Conservation (phyloP, 2,113 vertebrate species). For the Pygoscelis adeliae region DNA sequence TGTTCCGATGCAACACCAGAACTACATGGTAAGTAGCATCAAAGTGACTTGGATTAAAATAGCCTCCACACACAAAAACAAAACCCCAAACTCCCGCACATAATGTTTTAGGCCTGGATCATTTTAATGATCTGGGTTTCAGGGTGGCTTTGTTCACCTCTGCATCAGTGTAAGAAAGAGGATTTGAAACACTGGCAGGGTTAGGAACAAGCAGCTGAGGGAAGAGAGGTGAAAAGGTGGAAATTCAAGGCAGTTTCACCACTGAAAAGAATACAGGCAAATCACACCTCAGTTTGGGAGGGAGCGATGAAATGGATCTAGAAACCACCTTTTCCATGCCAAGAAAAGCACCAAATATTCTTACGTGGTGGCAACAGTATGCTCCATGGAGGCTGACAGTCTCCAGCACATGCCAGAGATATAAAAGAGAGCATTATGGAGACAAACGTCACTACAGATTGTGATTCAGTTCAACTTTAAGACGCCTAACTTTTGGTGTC, state of each 20-base stretch:
- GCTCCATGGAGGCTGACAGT: background rate
- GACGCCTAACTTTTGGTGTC: background rate
- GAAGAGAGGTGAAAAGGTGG: background rate
- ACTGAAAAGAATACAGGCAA: background rate
- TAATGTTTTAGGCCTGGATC: background rate
- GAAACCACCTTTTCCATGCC: background rate
- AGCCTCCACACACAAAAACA: background rate
- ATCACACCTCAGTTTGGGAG: background rate
- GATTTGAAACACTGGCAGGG: background rate
- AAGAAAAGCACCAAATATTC: background rate
- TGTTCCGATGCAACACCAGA: background rate
- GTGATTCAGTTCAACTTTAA: background rate
- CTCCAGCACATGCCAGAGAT: background rate
- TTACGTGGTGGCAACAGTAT: accelerated
- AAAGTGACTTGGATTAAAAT: background rate
- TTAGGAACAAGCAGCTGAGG: background rate
- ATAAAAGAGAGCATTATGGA: background rate
- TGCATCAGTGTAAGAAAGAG: background rate
- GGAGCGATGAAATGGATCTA: background rate
- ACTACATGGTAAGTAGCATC: background rate
- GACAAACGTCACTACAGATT: background rate
- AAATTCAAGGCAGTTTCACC: background rate
- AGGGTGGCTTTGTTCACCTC: background rate
- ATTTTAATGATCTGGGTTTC: background rate
- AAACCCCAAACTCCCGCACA: no score